phyloP scores from a whole-genome alignment of 2,113 vertebrate species.

The Capreolus pygargus region DNA sequence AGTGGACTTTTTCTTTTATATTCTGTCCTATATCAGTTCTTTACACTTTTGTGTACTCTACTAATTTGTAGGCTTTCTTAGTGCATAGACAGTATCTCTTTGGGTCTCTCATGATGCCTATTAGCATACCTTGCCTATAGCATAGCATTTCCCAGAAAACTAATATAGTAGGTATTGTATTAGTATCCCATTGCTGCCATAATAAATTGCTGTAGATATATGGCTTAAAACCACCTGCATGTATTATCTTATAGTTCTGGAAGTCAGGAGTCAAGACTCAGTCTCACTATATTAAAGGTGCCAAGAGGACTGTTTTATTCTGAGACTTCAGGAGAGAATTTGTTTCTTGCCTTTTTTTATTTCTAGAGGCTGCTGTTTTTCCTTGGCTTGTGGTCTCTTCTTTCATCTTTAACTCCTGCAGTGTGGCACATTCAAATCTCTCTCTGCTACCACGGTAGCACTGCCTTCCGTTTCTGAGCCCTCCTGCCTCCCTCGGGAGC shows the following conservation, averaged over 20 bases:
- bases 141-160: not conserved
- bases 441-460: not conserved
- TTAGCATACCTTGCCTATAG: not conserved
- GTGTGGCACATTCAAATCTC: not conserved
- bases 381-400: not conserved
- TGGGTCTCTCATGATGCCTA: not conserved
- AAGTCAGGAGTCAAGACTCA: not conserved
- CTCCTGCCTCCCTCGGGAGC: not conserved
- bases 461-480: not conserved
- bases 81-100: not conserved
- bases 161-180: not conserved
- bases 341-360: not conserved
- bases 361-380: not conserved
- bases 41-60: not conserved
- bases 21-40: not conserved
- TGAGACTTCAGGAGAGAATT: not conserved
- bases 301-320: not conserved
- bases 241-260: not conserved
- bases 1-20: not conserved
- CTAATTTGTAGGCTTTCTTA: not conserved
- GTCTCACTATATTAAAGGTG: not conserved
- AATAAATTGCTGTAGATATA: not conserved
- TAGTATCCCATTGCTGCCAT: not conserved
- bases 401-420: not conserved
- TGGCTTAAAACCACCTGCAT: not conserved